Evolutionary conservation across 2,797 vertebrate genomes (phyloP), one percentile per base, ranked within the genome.

Genomic region (Tachyglossus aculeatus): DNA sequence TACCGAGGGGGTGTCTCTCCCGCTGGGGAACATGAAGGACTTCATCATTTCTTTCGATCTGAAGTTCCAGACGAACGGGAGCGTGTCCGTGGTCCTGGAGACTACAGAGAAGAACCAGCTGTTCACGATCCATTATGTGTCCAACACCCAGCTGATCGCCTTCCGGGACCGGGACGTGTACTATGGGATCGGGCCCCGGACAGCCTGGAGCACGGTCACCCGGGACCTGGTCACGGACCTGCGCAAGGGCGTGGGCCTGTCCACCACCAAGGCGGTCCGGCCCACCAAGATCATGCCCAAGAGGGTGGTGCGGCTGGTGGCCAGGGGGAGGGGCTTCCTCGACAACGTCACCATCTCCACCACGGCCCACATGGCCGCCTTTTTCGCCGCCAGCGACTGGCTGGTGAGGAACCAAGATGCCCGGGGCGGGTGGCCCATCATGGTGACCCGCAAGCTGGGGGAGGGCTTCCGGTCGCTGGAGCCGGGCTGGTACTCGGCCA

Each of bases 401-500:
- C 90, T 99, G 82, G 88, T 97, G 32, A 94, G 92, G 62, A 98
- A 99, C 93, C 98, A 99, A 90, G 98, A 99, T n/a, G 96, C 97
- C 33, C 93, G 88, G 9, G 98, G 98, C 0, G 98, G 98, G 2
- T 99, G 98, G 98, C 98, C 98, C 41, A 99, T 99, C 81, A 95
- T 96, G 95, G 98, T 99, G 74, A 99, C 96, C 1, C 94, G 98
- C 29, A 99, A 99, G 70, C 86, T 99, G 27, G 98, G 98, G 0
- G 98, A 99, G 34, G 97, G 98, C 16, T 99, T 99, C 84, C 94
- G 86, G 27, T 90, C 98, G 1, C 75, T 99, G 84, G 98, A 99
- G 36, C 97, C 97, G 0, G 98, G 98, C 55, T 99, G 98, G 98
- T 99, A 99, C 89, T 99, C 98, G 0, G 98, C 97, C 82, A 99